Conservation (phyloP, 2,113 vertebrate species). For the Lycaon pictus region DNA sequence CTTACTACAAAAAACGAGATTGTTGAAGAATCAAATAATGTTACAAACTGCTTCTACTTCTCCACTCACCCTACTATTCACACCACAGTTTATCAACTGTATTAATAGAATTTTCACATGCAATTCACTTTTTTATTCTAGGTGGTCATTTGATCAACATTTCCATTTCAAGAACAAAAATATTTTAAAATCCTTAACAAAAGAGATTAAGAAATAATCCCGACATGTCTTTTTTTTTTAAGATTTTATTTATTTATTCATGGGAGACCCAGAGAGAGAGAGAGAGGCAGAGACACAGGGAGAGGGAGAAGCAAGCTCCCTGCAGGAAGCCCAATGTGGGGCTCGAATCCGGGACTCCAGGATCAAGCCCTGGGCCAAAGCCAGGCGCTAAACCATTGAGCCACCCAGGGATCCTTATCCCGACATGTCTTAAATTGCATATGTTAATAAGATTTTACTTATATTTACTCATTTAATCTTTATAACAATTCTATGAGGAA, state of each 20-base stretch:
- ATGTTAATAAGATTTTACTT: background rate
- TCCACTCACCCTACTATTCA: background rate
- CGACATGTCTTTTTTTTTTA: background rate
- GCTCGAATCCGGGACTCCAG: no score
- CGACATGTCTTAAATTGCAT: background rate
- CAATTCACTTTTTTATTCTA: background rate
- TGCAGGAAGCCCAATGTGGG: no score
- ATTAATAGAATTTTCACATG: background rate
- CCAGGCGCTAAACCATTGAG: no score
- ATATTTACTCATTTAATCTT: background rate
- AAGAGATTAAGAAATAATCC: background rate
- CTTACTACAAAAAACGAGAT: background rate
- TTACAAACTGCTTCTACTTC: background rate
- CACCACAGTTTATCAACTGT: background rate
- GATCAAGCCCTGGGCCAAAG: no score
- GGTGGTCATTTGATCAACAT: background rate
- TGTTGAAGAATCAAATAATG: background rate
- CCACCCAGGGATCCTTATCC: background rate
- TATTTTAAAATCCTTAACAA: background rate
- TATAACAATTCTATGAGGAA: background rate
- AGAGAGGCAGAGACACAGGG: no score
- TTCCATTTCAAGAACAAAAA: slow-evolving; percentile 22
- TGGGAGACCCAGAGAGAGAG: no score
- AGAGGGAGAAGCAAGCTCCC: no score
- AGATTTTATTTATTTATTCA: no score